Base-by-base conservation (phyloP, 1,140 invertebrate genomes). In the Reticulitermes speratus region DNA sequence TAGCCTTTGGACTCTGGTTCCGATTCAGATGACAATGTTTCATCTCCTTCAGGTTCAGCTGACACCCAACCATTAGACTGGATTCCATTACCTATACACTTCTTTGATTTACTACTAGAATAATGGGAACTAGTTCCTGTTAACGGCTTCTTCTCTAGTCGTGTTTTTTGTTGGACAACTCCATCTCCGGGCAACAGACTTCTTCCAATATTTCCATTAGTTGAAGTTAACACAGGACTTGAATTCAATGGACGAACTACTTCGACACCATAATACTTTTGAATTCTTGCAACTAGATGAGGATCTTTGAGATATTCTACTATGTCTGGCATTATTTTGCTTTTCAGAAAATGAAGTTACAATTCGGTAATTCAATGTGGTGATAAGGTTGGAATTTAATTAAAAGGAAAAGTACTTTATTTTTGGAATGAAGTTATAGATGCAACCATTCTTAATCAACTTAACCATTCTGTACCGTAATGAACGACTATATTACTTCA, bases 201-300 rank as follows among this genome's bases (percentile, higher is more conserved):
- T 88, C 83, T 86, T 81, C 59, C 55, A 65, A 91, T 89, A 90
- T 92, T 23, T 25, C 23, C 23, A 30, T 25, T 7, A 55, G 44
- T 69, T 32, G 21, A 59, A 86, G 81, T 84, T 52, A 81, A 87
- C 83, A 30, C 23, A 21, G 59, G 23, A n/a, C n/a, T 75, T 75
- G 25, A 75, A 75, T 75, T 75, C 1, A 30, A 14, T 11, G 65
- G 65, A n/a, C n/a, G 25, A 11, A 48, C 87, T 91, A 93, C 90
- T 89, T 91, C 86, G 21, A 96, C 91, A 82, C 95, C 96, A 90
- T 96, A 96, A 90, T 93, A 95, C 87, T 94, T 91, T 90, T 96
- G 96, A 88, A 96, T 94, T 89, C 93, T 92, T 44, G 94, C 93
- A 19, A 96, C 96, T 85, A 96, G 90, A 86, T 93, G 89, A 3